Evolutionary conservation across 2,888 invertebrate genomes (phyloP).

Genomic region (Alcis repandata): DNA sequence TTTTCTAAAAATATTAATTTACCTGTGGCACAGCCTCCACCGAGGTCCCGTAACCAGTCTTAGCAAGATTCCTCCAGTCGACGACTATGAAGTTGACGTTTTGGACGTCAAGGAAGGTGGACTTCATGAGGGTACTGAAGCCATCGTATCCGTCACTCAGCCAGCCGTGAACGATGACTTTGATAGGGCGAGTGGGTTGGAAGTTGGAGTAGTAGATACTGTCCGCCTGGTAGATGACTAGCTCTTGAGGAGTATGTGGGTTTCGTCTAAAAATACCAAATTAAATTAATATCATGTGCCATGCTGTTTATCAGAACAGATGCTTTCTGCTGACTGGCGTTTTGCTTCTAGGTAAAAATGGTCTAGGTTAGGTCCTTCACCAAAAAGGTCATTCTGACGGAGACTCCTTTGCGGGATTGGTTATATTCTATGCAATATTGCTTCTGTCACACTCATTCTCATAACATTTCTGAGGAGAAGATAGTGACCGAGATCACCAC

Average conservation of each 20-base stretch:
- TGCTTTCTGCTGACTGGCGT: no score
- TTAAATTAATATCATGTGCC: no score
- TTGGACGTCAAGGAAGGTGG: constrained; percentile 37
- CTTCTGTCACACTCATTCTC: no score
- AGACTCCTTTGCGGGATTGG: no score
- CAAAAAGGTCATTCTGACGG: no score
- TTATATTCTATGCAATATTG: no score
- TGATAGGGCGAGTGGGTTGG: constrained; percentile 19
- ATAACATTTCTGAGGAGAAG: no score
- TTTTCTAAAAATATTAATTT: background rate
- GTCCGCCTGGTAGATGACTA: constrained; percentile 61
- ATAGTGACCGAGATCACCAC: no score
- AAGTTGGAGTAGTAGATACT: constrained; percentile 44
- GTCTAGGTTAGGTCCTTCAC: no score
- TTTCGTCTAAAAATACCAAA: constrained; percentile 56
- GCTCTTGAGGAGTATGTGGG: constrained; percentile 60
- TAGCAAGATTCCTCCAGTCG: constrained; percentile 70
- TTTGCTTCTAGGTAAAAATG: no score
- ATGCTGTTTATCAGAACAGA: no score
- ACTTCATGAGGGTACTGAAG: constrained; percentile 33
- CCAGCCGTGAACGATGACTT: constrained; percentile 42
- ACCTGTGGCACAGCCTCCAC: constrained; percentile 62
- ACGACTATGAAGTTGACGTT: constrained; percentile 75
- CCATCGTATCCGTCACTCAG: constrained; percentile 36
- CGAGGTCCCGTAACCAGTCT: constrained; percentile 59